phyloP scores from a whole-genome alignment of 2,113 vertebrate species.

The Esox niger region DNA sequence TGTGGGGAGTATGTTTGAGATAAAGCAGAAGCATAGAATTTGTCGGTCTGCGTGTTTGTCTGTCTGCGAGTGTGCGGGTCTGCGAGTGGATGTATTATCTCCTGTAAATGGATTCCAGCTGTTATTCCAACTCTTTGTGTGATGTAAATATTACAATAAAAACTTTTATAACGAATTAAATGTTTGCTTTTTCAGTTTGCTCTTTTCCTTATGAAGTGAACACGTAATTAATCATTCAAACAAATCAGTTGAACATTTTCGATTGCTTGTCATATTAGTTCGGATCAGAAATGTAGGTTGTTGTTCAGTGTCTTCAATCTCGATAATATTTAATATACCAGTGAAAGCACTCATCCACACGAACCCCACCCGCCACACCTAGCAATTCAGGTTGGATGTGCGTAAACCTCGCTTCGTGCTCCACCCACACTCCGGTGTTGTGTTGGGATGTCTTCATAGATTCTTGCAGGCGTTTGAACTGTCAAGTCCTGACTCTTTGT shows the following conservation, averaged over 20 bases:
- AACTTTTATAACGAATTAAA: slow-evolving; percentile 43
- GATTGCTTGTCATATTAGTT: too few species aligned
- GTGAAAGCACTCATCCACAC: background rate
- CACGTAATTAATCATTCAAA: background rate
- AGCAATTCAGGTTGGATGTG: background rate
- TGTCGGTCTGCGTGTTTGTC: background rate
- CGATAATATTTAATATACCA: background rate
- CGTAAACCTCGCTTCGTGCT: background rate
- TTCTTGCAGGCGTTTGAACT: background rate
- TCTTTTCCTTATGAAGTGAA: background rate
- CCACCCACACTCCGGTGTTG: background rate
- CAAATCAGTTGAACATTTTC: background rate
- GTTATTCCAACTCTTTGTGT: slow-evolving; percentile 33
- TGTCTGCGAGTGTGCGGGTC: too few species aligned
- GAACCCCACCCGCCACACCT: background rate
- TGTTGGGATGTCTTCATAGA: background rate
- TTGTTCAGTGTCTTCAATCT: too few species aligned
- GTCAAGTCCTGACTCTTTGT: background rate
- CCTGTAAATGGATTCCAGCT: slow-evolving; percentile 26
- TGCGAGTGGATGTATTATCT: background rate
- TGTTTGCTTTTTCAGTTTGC: background rate
- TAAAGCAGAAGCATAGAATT: background rate
- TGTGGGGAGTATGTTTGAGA: slow-evolving; percentile 87
- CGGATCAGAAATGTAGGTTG: too few species aligned
- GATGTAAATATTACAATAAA: slow-evolving; percentile 77